Conservation (phyloP, 2,888 invertebrate species). For the Bellardia pandia region DNA sequence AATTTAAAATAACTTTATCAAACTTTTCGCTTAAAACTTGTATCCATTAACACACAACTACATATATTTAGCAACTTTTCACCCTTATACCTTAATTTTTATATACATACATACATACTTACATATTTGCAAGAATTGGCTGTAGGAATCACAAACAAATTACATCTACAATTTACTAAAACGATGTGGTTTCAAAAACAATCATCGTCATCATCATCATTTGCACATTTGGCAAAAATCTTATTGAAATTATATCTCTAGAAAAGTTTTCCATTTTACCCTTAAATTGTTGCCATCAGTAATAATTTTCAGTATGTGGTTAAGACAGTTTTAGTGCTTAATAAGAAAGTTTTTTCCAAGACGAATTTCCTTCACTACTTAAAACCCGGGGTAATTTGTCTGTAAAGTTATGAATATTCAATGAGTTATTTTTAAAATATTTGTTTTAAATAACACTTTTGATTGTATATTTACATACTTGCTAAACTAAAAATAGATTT, state of each 20-base stretch:
- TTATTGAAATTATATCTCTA: neutral
- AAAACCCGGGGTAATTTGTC: conserved; percentile 35
- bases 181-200: conserved; percentile 1
- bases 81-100: neutral
- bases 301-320: conserved; percentile 18
- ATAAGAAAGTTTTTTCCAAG: conserved; percentile 4
- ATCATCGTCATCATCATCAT: conserved; percentile 14
- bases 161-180: neutral
- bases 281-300: neutral
- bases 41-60: neutral
- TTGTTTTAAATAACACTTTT: conserved; percentile 11
- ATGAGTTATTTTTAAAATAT: conserved; percentile 32
- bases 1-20: neutral
- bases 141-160: neutral
- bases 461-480: neutral
- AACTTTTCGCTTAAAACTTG: conserved; percentile 1
- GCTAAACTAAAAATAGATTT: neutral
- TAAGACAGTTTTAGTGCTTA: conserved; percentile 1
- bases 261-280: neutral
- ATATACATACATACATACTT: neutral
- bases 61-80: neutral
- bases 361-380: neutral
- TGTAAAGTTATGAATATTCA: conserved; percentile 44
- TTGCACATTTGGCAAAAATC: conserved; percentile 23
- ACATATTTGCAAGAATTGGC: neutral